phyloP scores from a whole-genome alignment of 2,113 vertebrate species.

The Antigone vipio region DNA sequence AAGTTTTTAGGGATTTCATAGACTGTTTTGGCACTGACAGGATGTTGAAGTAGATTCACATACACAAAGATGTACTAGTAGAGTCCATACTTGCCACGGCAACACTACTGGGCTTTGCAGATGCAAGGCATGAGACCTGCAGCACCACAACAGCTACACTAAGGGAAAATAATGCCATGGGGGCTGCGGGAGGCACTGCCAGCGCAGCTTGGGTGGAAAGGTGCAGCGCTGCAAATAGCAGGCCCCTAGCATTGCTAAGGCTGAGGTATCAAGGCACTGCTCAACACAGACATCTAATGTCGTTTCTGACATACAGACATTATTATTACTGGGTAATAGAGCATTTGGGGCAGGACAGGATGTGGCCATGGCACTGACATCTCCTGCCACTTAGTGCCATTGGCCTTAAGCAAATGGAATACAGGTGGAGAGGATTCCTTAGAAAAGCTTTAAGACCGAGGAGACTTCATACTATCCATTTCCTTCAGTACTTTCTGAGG shows the following conservation, averaged over 20 bases:
- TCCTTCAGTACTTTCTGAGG: not conserved
- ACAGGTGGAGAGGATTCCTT: not conserved
- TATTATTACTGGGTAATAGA: not conserved
- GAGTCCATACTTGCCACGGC: not conserved
- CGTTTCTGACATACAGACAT: not conserved
- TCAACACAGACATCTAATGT: not conserved
- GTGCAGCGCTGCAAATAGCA: not conserved
- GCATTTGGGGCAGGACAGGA: not conserved
- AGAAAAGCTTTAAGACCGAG: not conserved
- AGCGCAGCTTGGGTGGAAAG: not conserved
- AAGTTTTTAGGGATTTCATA: not conserved
- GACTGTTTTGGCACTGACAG: not conserved
- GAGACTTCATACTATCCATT: not conserved
- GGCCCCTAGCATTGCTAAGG: not conserved
- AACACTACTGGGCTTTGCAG: not conserved
- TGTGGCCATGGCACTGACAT: not conserved
- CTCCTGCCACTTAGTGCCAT: not conserved
- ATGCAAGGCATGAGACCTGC: not conserved
- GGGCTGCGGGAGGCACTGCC: not conserved
- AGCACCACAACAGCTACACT: not conserved
- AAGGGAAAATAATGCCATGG: accelerated
- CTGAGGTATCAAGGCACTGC: not conserved
- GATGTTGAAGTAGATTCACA: not conserved
- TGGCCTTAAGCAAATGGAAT: not conserved
- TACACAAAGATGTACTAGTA: not conserved